Percentiles rank a stretch among this genome's conserved stretches.
These are phyloP conservation scores for Drosophila birchii DNA, from an alignment of 2,888 invertebrate species.

Conservation along the genomic window DNA sequence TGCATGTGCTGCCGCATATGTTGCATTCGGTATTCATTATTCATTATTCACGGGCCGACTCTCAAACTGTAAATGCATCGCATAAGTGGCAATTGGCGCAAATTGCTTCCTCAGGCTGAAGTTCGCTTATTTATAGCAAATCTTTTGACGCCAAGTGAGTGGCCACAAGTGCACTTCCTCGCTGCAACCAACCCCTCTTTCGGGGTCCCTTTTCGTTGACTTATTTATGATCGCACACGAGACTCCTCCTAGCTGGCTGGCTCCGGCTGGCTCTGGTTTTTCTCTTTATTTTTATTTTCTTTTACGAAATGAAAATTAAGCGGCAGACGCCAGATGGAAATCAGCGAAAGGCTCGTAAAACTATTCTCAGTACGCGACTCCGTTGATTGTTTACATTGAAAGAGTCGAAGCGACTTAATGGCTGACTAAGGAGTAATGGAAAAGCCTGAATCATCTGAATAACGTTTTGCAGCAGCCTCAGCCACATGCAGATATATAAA, in stretches of 20 bases:
- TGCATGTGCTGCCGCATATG: conserved; percentile 51
- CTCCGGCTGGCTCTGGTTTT: conserved; percentile 4
- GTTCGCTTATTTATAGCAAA: conserved; percentile 53
- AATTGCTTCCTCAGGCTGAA: conserved; percentile 61
- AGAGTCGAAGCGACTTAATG: conserved; percentile 34
- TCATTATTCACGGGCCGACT: conserved; percentile 36
- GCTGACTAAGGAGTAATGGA: conserved; percentile 31
- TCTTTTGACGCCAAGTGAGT: conserved; percentile 62
- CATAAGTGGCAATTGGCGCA: conserved; percentile 72
- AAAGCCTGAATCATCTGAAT: conserved; percentile 41
- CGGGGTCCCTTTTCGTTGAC: conserved; percentile 42
- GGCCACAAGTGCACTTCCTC: conserved; percentile 65
- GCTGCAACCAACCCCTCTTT: not conserved
- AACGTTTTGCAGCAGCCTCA: conserved; percentile 5
- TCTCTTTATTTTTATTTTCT: not conserved
- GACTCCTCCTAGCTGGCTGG: conserved; percentile 8
- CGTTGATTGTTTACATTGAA: conserved; percentile 36
- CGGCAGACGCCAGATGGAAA: conserved; percentile 42
- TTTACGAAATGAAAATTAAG: not conserved
- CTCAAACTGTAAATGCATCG: conserved; percentile 55
- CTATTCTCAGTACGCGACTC: conserved; percentile 32
- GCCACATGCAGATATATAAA: not conserved
- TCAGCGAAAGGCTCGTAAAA: conserved; percentile 43
- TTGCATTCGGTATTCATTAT: conserved; percentile 38
- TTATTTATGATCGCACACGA: conserved; percentile 50